Conservation (phyloP, 2,797 vertebrate species). For the Catamblyrhynchus diadema region DNA sequence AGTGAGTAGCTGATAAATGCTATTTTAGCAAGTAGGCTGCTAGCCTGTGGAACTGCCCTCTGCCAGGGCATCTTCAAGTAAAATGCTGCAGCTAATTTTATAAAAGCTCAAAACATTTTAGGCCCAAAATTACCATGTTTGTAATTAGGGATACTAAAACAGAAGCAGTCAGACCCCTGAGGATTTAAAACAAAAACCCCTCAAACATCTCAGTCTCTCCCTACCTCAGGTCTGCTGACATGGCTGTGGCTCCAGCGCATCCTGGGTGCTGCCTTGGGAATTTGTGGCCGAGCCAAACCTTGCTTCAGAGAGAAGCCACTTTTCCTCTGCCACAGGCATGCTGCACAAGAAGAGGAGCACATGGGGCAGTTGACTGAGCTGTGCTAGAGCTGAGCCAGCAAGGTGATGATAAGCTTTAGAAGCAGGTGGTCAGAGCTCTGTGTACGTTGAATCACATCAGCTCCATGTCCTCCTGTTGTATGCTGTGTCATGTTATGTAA, state of each 20-base stretch:
- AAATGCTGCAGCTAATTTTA: neutral
- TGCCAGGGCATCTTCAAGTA: neutral
- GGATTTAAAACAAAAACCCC: neutral
- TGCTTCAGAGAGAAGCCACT: neutral
- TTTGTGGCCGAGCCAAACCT: neutral
- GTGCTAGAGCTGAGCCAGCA: neutral
- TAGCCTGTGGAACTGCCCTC: neutral
- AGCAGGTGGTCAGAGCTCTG: neutral
- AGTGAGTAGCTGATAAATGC: neutral
- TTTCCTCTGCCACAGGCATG: neutral
- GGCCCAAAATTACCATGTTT: neutral
- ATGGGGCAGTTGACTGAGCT: fast-evolving
- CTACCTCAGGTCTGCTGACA: neutral
- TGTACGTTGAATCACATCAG: neutral
- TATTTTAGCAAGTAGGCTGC: neutral
- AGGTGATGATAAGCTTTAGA: neutral
- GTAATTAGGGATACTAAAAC: conserved; percentile 5
- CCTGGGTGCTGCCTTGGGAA: neutral
- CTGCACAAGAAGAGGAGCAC: neutral
- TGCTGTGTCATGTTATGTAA: neutral
- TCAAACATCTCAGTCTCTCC: neutral
- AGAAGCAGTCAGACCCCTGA: neutral
- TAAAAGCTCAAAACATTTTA: neutral
- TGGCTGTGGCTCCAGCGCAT: neutral
- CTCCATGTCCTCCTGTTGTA: neutral